Conservation (phyloP, 2,113 vertebrate genomes). For the Mus pahari region DNA sequence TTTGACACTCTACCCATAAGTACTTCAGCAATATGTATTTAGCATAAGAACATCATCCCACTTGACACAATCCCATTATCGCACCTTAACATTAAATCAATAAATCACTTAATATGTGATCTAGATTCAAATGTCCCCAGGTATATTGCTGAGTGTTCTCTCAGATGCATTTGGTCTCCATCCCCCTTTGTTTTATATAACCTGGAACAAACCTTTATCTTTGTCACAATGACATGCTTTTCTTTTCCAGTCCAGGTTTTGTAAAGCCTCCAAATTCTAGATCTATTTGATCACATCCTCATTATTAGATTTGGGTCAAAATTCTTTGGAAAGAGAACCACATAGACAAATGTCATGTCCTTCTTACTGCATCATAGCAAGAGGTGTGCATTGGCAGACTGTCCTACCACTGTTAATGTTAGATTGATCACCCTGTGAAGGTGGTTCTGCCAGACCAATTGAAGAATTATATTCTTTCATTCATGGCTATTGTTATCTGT, state of each 20-base stretch:
- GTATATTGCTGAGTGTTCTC: conserved; percentile 47
- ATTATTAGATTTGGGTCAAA: conserved; percentile 59
- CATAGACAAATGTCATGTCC: background rate
- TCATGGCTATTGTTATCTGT: conserved; percentile 35
- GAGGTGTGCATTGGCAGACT: background rate
- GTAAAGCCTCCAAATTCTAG: background rate
- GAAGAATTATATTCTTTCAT: conserved; percentile 31
- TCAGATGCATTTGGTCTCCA: conserved; percentile 23
- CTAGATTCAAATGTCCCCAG: conserved; percentile 38
- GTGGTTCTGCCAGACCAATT: background rate
- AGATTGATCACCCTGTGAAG: conserved; percentile 48
- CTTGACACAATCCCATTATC: background rate
- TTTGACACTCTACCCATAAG: background rate
- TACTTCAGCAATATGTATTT: background rate
- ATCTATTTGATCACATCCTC: conserved; percentile 48
- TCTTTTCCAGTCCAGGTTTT: conserved; percentile 41
- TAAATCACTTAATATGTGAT: conserved; percentile 4
- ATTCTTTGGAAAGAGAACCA: conserved; percentile 22
- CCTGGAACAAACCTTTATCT: conserved; percentile 30
- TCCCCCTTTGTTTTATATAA: conserved; percentile 26
- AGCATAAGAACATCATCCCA: background rate
- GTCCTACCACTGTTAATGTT: background rate
- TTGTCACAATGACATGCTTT: conserved; percentile 40
- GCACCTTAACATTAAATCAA: conserved; percentile 30
- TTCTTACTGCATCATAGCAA: background rate